phyloP scores from a whole-genome alignment of 1,140 invertebrate species.

The Cylas formicarius region DNA sequence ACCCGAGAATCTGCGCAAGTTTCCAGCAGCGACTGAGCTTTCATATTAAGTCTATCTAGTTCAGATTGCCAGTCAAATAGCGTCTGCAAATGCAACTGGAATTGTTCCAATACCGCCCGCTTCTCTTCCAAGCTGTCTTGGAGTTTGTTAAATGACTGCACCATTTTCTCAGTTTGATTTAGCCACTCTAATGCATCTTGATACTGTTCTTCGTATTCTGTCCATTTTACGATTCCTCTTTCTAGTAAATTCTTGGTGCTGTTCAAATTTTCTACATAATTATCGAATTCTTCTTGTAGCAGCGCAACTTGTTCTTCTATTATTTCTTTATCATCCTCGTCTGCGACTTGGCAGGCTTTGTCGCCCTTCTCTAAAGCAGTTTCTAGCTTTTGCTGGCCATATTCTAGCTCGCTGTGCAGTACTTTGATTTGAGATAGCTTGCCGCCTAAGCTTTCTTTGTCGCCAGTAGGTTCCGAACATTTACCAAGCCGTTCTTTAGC shows the following conservation, averaged over 20 bases:
- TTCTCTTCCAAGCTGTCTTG: constrained; percentile 86
- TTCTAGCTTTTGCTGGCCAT: constrained; percentile 74
- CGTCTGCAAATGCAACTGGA: constrained; percentile 82
- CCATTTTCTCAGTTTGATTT: constrained; percentile 74
- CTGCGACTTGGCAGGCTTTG: constrained; percentile 71
- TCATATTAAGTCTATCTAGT: constrained; percentile 84
- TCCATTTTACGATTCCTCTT: constrained; percentile 88
- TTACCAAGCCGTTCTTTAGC: constrained; percentile 87
- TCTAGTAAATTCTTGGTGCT: constrained; percentile 79
- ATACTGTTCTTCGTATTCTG: constrained; percentile 91
- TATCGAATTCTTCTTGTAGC: constrained; percentile 81
- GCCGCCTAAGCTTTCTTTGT: constrained; percentile 79
- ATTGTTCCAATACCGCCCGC: constrained; percentile 80
- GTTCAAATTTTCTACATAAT: constrained; percentile 67
- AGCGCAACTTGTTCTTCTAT: constrained; percentile 87
- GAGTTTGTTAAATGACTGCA: constrained; percentile 85
- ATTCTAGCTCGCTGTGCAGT: constrained; percentile 70
- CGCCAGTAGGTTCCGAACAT: constrained; percentile 88
- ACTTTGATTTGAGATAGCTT: constrained; percentile 81
- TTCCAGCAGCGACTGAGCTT: constrained; percentile 81
- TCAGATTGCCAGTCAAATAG: constrained; percentile 92
- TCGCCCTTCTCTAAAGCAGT: constrained; percentile 74
- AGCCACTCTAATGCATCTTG: constrained; percentile 84
- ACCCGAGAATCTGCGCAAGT: constrained; percentile 89
- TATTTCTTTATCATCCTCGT: constrained; percentile 79